A percentile compares a stretch with the other conserved stretches of the same genome.
phyloP scores from a whole-genome alignment of 1,140 invertebrate species.

The Procambarus virginalis region DNA sequence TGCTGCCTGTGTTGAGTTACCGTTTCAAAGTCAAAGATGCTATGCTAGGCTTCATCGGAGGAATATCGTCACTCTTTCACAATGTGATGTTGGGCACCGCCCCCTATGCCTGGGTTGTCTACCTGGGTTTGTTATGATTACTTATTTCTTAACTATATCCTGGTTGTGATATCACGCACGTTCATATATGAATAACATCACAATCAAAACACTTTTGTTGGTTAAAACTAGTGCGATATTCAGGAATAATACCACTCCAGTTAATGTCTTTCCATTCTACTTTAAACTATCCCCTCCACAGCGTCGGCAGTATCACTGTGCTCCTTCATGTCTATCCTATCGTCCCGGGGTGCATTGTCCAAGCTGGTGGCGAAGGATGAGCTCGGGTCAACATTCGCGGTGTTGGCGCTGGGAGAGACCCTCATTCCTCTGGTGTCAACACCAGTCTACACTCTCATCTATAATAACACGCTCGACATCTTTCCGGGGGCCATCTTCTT shows the following conservation, averaged over 20 bases:
- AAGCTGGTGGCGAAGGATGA: constrained; percentile 46
- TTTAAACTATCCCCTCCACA: no score
- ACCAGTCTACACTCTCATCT: constrained; percentile 36
- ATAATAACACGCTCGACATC: constrained; percentile 34
- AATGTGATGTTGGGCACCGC: constrained; percentile 21
- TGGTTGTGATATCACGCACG: no score
- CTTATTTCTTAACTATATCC: no score
- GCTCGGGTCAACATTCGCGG: constrained; percentile 41
- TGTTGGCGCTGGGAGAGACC: constrained; percentile 33
- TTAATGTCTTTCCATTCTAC: no score
- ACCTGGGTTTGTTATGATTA: constrained; percentile 9
- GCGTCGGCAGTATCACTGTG: not conserved
- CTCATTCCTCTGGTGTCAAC: constrained; percentile 12
- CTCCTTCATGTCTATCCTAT: not conserved
- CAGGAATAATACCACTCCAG: no score
- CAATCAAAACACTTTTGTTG: no score
- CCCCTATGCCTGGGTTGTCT: constrained; percentile 9
- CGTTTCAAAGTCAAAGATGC: constrained; percentile 5
- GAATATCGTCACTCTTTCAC: not conserved
- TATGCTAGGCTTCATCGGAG: constrained; percentile 34
- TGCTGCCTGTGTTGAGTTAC: constrained; percentile 33
- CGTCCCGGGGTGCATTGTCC: constrained; percentile 46
- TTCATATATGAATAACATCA: no score
- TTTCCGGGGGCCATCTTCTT: constrained; percentile 47
- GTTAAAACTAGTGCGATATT: no score